phyloP scores from a whole-genome alignment of 2,113 vertebrate species.

The Cacatua alba region DNA sequence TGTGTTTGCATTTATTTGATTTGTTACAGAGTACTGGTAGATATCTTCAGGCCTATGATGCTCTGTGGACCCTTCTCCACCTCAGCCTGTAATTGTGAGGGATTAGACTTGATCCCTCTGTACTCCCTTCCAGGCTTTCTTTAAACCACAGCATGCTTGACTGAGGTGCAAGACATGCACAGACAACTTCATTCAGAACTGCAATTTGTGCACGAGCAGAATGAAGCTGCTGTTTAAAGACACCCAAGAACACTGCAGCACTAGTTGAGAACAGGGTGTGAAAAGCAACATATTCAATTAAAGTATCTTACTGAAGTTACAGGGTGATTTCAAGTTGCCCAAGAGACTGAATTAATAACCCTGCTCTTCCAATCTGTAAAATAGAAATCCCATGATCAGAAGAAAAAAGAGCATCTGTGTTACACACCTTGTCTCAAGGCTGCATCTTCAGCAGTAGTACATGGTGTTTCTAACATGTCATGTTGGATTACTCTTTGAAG shows the following conservation, averaged over 20 bases:
- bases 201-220: neutral
- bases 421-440: neutral
- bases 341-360: neutral
- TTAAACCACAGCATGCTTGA: neutral
- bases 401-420: neutral
- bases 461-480: accelerated
- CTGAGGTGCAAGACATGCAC: neutral
- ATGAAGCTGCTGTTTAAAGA: neutral
- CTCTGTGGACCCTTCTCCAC: neutral
- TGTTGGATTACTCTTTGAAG: neutral
- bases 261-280: neutral
- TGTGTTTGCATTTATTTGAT: neutral
- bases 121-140: neutral
- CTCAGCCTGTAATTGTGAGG: neutral
- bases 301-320: neutral
- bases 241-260: neutral
- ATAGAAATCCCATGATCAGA: neutral
- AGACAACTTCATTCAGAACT: neutral
- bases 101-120: neutral
- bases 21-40: neutral
- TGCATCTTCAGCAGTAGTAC: neutral
- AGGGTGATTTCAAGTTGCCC: neutral
- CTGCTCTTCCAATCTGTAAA: neutral
- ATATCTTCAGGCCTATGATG: neutral
- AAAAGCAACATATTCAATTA: neutral